Evolutionary conservation across 2,797 vertebrate species (phyloP).

Genomic region (Gymnodraco acuticeps): DNA sequence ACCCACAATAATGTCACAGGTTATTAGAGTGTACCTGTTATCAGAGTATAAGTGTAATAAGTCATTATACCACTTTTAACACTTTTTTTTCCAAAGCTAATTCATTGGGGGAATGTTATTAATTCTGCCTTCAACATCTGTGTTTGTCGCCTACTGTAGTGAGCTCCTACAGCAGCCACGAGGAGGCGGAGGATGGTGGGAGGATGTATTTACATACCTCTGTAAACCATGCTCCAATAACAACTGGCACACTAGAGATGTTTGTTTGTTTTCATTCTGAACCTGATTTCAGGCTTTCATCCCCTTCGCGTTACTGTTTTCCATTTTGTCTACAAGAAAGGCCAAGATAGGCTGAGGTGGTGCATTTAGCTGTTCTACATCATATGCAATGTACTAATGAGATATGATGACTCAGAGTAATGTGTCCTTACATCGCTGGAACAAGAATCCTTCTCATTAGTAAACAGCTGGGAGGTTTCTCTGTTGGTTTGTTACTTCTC

Average conservation of each 20-base stretch:
- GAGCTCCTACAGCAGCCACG: background rate
- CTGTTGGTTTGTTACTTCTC: constrained; percentile 10
- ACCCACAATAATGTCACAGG: background rate
- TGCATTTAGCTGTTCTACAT: background rate
- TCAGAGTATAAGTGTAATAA: no score
- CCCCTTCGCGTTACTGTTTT: background rate
- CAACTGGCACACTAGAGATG: background rate
- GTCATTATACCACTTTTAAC: no score
- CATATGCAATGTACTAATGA: constrained; percentile 1
- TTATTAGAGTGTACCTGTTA: background rate
- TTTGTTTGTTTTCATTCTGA: background rate
- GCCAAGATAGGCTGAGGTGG: background rate
- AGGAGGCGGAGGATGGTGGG: background rate
- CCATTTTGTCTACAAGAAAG: background rate
- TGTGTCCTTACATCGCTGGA: background rate
- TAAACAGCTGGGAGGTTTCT: constrained; percentile 11
- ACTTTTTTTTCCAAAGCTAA: no score
- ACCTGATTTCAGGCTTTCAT: background rate
- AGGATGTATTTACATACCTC: background rate
- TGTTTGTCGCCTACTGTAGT: background rate
- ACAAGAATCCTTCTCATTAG: constrained; percentile 16
- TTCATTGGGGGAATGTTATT: background rate
- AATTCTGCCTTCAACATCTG: background rate
- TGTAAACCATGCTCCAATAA: background rate
- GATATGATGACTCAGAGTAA: constrained; percentile 24